Evolutionary conservation across 2,113 vertebrate genomes (phyloP), one percentile per base, ranked within the genome.

Genomic region (Gadus chalcogrammus): DNA sequence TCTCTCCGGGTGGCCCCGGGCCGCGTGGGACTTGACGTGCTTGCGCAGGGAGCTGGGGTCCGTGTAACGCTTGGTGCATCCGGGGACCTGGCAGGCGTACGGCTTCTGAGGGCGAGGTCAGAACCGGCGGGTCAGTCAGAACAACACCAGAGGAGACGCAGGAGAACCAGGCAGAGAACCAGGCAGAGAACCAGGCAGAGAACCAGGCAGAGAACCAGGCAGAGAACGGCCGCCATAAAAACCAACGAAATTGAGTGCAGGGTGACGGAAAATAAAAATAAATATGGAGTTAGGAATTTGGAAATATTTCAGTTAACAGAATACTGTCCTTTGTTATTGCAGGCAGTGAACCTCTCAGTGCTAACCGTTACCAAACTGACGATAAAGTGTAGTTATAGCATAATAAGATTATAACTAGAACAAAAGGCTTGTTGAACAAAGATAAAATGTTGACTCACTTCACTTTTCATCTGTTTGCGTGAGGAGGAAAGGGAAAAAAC

Each of bases 11-110:
- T 81, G 82, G 58, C 84, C 83, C 84, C 87, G 88, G 63, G 78
- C 71, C 3, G 87, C 84, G 62, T 91, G 90, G 56, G 87, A 86
- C 18, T 91, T 91, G 81, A 90, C 84, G 24, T 91, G 90, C 22
- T 91, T 91, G n/a, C 90, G 80, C 62, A 91, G 24, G 0, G 90
- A 91, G 83, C 89, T 91, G 68, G 90, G 90, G 64, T 91, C 90
- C 0, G 90, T 91, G 87, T 91, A 91, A 15, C 90, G 88, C 18
- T 91, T 91, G 84, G 85, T 88, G 79, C 90, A 91, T 55, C 90
- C 89, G 0, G 87, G 82, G 65, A 90, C 87, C 85, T 91, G 90
- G 80, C 90, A 91, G 71, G 87, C 88, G 11, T 91, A 91, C 18
- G 90, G 90, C 78, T 91, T 91, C 90, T 91, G 75, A 31, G 64